phyloP scores from a whole-genome alignment of 2,888 invertebrate species.

The Phania funesta region DNA sequence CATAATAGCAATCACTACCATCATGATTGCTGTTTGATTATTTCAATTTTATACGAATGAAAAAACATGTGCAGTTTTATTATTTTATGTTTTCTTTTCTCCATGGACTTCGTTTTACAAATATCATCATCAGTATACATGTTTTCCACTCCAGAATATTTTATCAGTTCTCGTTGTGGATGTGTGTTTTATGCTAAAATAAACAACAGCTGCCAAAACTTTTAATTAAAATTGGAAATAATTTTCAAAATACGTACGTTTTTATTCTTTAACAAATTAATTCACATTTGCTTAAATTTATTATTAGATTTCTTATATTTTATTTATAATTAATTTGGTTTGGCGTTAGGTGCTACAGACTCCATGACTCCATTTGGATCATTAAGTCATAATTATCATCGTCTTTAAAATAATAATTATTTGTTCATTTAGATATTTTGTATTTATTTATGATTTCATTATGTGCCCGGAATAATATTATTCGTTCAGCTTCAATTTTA shows the following conservation, averaged over 20 bases:
- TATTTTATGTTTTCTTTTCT: background rate
- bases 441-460: constrained; percentile 24
- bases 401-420: background rate
- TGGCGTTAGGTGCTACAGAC: background rate
- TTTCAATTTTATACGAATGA: constrained; percentile 15
- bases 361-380: background rate
- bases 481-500: background rate
- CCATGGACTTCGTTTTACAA: background rate
- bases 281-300: constrained; percentile 3
- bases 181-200: constrained; percentile 3
- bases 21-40: constrained; percentile 25
- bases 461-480: constrained; percentile 26
- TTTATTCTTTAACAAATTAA: background rate
- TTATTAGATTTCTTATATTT: background rate
- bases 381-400: constrained; percentile 9
- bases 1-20: constrained; percentile 11
- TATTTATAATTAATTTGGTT: background rate
- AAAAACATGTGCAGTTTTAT: background rate
- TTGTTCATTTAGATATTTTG: background rate
- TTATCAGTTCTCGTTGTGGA: background rate
- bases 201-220: constrained; percentile 54
- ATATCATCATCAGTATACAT: background rate
- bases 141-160: constrained; percentile 25
- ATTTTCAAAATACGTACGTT: background rate
- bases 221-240: constrained; percentile 27